A percentile compares a stretch with the other conserved stretches of the same genome.
These are phyloP conservation scores for Tiaroga cobitis DNA, from an alignment of 2,797 vertebrate genomes.

Conservation along the genomic window DNA sequence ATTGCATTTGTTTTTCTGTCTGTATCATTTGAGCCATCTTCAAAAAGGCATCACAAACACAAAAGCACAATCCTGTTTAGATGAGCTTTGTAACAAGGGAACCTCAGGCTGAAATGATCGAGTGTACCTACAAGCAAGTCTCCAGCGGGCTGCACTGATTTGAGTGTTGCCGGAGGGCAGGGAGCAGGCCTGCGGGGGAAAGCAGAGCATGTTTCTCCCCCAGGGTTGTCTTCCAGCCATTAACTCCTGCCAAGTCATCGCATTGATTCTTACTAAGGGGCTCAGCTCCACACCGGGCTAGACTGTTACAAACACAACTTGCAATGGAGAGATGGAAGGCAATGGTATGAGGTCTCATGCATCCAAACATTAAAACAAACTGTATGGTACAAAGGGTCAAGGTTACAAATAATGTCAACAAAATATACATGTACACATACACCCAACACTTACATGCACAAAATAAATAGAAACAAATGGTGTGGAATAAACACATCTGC, in stretches of 20 bases:
- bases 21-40: background rate
- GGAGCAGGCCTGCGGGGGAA: constrained; percentile 36
- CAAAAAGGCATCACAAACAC: background rate
- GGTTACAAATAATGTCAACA: constrained; percentile 4
- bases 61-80: constrained; percentile 11
- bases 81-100: constrained; percentile 10
- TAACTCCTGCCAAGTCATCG: constrained; percentile 28
- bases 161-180: constrained; percentile 17
- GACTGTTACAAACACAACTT: constrained; percentile 18
- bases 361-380: background rate
- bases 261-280: constrained; percentile 38
- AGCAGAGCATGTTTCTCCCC: constrained; percentile 37
- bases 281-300: background rate
- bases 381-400: background rate
- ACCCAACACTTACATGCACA: background rate
- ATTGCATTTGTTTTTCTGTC: background rate
- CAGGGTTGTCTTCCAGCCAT: constrained; percentile 38
- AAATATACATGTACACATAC: background rate
- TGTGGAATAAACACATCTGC: background rate
- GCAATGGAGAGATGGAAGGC: constrained; percentile 28
- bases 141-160: constrained; percentile 28
- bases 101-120: constrained; percentile 35
- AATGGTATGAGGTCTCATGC: constrained; percentile 18
- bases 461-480: background rate
- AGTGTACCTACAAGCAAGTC: constrained; percentile 27